phyloP scores from a whole-genome alignment of 2,113 vertebrate genomes.

The Aspidoscelis tigris region DNA sequence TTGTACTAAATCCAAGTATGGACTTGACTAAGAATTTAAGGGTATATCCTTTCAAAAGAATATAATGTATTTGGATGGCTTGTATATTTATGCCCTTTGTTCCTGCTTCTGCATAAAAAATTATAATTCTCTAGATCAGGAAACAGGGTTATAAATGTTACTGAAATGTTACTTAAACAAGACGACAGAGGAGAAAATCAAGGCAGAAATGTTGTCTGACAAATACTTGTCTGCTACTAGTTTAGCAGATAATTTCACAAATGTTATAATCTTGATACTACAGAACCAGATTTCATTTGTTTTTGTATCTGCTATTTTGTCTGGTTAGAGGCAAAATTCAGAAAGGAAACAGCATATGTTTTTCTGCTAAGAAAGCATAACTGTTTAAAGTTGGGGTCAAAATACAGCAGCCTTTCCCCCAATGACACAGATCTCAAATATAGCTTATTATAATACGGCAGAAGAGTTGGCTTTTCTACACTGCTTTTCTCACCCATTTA shows the following conservation, averaged over 20 bases:
- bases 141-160: neutral
- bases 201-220: neutral
- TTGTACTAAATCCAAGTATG: neutral
- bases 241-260: neutral
- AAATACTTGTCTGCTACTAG: constrained; percentile 19
- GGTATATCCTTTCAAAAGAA: neutral
- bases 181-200: neutral
- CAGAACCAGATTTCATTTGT: neutral
- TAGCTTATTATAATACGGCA: neutral
- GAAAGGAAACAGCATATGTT: neutral
- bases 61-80: neutral
- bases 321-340: neutral
- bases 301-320: neutral
- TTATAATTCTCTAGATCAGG: neutral
- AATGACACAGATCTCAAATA: neutral
- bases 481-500: neutral
- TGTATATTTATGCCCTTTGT: neutral
- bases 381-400: neutral
- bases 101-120: neutral
- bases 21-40: neutral
- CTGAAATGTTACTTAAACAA: neutral
- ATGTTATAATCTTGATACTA: neutral
- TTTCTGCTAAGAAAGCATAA: neutral
- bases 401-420: neutral
- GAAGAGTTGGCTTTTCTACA: no score